Evolutionary conservation across 2,888 invertebrate genomes (phyloP), one percentile per base, ranked within the genome.

Genomic region (Gnatocerus cornutus): DNA sequence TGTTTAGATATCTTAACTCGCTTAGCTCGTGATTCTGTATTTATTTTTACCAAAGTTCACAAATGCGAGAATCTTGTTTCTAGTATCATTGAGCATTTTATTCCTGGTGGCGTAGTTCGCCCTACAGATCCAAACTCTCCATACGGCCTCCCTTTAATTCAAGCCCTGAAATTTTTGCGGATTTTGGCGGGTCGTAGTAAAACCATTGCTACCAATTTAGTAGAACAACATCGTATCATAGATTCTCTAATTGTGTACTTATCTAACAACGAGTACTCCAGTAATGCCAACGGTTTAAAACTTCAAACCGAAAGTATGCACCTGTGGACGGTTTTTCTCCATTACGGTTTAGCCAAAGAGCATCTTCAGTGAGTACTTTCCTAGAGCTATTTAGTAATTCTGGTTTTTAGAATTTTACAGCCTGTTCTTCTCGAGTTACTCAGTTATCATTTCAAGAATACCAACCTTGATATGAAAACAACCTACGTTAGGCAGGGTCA

Each of bases 1-100:
- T 90, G 92, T 56, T 81, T 97, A 53, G 93, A 95, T 84, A 90
- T 97, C 73, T 86, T 98, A 50, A 92, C 90, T 56, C 89, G 96
- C 72, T 83, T 97, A 39, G 89, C 91, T 0, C 89, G 96, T 79
- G 93, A 96, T 82, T 95, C 94, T 6, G 84, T 88, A 41, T 89
- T 91, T 72, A 87, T 90, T 59, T 89, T 93, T 0, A 84, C 87
- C 39, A 88, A 87, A 80, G 88, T 96, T 63, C 85, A 90, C 9
- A 86, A 88, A 48, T 89, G 88, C 73, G 89, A 90, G 0, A 87
- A 90, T 73, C 87, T 97, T 10, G 85, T 97, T 72, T 85, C 89
- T 1, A 84, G 85, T 10, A 86, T 94, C 12, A 81, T 90, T 10
- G 82, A 80, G 9, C 82, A 90, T 78, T 93, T 93, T 82, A 74